Percentiles rank a stretch among this genome's conserved stretches.
phyloP scores from a whole-genome alignment of 2,113 vertebrate species.

The Suricata suricatta region DNA sequence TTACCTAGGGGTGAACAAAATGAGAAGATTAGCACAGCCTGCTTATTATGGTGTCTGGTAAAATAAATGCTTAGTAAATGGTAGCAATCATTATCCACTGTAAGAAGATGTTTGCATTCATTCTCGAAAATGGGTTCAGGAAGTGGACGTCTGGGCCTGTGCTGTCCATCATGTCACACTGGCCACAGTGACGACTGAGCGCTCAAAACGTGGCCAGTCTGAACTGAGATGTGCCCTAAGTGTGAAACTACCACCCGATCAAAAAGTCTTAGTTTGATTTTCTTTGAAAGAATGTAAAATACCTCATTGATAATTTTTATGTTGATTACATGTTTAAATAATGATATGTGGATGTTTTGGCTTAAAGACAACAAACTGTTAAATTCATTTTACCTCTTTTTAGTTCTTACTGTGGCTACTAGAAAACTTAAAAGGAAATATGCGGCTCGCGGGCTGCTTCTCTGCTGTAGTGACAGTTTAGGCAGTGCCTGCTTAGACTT shows the following conservation, averaged over 20 bases:
- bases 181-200: too few species aligned
- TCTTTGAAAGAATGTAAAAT: not conserved
- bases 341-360: not conserved
- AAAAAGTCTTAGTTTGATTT: not conserved
- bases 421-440: not conserved
- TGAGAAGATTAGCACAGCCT: not conserved
- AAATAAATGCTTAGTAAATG: not conserved
- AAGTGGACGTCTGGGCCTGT: not conserved
- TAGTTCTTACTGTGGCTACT: not conserved
- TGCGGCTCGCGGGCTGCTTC: fast-evolving
- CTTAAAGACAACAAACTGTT: not conserved
- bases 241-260: not conserved
- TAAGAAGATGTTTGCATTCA: not conserved
- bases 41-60: not conserved
- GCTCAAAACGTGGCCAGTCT: not conserved
- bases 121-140: not conserved
- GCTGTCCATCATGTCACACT: not conserved
- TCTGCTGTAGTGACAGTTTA: not conserved
- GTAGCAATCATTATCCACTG: not conserved
- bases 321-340: not conserved
- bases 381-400: not conserved
- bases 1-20: not conserved
- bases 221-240: not conserved
- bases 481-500: too few species aligned
- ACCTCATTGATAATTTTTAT: not conserved